Evolutionary conservation across 2,113 vertebrate genomes (phyloP).

Genomic region (Naja naja): DNA sequence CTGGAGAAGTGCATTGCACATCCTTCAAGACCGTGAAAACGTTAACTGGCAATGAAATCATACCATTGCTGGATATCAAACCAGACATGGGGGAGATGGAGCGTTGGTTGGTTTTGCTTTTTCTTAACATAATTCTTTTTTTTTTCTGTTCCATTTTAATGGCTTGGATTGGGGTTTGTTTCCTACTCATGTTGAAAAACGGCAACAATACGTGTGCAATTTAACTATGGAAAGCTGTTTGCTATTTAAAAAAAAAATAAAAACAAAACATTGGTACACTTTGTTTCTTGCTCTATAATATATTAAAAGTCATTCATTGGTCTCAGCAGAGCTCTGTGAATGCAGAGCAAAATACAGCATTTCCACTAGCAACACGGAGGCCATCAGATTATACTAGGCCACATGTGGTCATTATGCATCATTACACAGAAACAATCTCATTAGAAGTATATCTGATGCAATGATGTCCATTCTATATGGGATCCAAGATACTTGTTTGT

Average conservation of each 20-base stretch:
- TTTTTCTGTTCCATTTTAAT: slow-evolving; percentile 40
- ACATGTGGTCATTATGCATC: not conserved
- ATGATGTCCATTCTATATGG: not conserved
- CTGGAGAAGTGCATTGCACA: not conserved
- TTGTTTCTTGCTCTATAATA: slow-evolving; percentile 8
- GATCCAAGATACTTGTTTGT: not conserved
- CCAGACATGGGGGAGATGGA: not conserved
- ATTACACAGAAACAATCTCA: not conserved
- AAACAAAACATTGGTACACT: not conserved
- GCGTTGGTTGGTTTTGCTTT: not conserved
- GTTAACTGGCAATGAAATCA: not conserved
- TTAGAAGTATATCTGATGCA: not conserved
- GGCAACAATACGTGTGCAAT: slow-evolving; percentile 45
- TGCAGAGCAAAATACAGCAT: not conserved
- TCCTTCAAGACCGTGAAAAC: not conserved
- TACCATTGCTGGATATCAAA: not conserved
- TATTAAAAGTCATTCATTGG: not conserved
- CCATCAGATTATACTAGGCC: not conserved
- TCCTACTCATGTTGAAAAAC: slow-evolving; percentile 29
- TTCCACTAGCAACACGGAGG: not conserved
- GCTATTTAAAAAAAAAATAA: slow-evolving; percentile 40
- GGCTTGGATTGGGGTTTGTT: slow-evolving; percentile 16
- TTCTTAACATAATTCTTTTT: not conserved
- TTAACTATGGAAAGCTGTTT: slow-evolving; percentile 69
- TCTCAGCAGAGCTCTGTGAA: not conserved